A percentile compares a stretch with the other conserved stretches of the same genome.
Evolutionary conservation across 2,113 vertebrate genomes (phyloP).

Genomic region (Oplegnathus fasciatus): DNA sequence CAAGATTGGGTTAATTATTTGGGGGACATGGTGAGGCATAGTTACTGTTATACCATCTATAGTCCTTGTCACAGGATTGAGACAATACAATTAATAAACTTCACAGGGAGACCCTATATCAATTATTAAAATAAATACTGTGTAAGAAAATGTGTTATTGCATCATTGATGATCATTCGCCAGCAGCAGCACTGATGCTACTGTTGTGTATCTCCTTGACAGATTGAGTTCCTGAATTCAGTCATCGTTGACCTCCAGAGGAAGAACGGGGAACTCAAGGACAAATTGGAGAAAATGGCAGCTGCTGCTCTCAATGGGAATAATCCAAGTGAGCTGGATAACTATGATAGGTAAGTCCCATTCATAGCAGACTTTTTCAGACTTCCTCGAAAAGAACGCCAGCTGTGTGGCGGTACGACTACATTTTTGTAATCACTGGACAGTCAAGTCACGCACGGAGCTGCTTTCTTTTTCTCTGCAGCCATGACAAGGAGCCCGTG

Average conservation of each 20-base stretch:
- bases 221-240: conserved; percentile 98
- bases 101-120: conserved; percentile 2
- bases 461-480: conserved; percentile 38
- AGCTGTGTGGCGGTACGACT: neutral
- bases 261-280: conserved; percentile 91
- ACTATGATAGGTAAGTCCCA: conserved; percentile 87
- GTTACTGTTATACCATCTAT: neutral
- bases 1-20: neutral
- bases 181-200: conserved; percentile 13
- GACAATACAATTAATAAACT: neutral
- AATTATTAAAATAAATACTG: neutral
- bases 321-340: conserved; percentile 88
- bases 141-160: neutral
- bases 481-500: conserved; percentile 75
- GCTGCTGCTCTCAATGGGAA: conserved; percentile 96
- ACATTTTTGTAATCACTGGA: neutral
- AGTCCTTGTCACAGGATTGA: neutral
- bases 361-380: neutral
- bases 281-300: conserved; percentile 93
- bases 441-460: neutral
- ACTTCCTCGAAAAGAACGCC: neutral
- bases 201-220: conserved; percentile 13
- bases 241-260: conserved; percentile 96
- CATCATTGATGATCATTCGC: neutral
- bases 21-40: neutral